Evolutionary conservation across 2,888 invertebrate species (phyloP), one percentile per base, ranked within the genome.

Genomic region (Lysandra bellargus): DNA sequence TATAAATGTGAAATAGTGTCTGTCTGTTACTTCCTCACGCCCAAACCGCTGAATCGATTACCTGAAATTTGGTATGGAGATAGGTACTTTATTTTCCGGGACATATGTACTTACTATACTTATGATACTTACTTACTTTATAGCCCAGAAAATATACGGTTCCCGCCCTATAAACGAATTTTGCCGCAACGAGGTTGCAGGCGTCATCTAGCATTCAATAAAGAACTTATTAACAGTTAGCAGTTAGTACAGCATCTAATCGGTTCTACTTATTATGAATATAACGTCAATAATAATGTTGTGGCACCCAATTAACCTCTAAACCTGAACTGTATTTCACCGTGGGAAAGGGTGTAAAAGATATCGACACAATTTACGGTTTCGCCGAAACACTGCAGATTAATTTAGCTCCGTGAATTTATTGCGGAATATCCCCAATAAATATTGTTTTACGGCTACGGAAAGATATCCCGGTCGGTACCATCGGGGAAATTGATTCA

Each of bases 341-440:
- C 69, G 69, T 69, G 69, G 69, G 33, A 69, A 69, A 69, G 69
- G 69, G 69, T 74, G 44, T 74, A 73, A 74, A 74, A 69, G 30
- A 12, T 69, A 69, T 69, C 30, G 30, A 69, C 2, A 12, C 64
- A 69, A 69, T 61, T 30, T 69, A 69, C 69, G 33, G 69, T 69
- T 69, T 69, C 44, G n/a, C 17, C 40, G 74, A 74, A 74, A 74
- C 44, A 74, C 74, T 44, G 74, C 74, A 44, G 17, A 74, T 74
- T 74, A 74, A 74, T 74, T 74, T n/a, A 44, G 30, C 37, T 44
- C 40, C 44, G 23, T 44, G n/a, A 74, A 74, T 74, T 74, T 74
- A 74, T 44, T 74, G 44, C 44, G n/a, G 17, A 44, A 74, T 74
- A 44, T 74, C 40, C 40, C 44, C 6, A 44, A 74, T 74, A 44